Evolutionary conservation across 2,113 vertebrate genomes (phyloP).

Genomic region (Chunga burmeisteri): DNA sequence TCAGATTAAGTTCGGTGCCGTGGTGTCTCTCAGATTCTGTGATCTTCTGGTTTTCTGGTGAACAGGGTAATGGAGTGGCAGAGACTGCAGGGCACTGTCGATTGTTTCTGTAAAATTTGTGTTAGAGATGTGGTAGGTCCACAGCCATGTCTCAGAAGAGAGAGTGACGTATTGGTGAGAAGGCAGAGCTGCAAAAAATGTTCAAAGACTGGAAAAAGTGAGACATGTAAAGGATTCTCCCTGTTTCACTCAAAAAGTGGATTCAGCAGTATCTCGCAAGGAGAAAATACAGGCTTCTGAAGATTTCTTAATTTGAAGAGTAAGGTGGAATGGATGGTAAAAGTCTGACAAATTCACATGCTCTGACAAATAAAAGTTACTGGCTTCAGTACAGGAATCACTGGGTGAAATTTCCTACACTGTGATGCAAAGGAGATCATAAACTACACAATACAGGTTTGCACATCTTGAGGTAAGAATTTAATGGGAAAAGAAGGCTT

Average conservation of each 20-base stretch:
- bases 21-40: neutral
- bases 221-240: neutral
- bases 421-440: neutral
- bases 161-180: neutral
- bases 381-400: neutral
- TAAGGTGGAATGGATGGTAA: neutral
- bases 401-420: neutral
- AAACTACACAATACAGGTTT: neutral
- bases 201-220: neutral
- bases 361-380: neutral
- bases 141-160: neutral
- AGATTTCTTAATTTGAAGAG: neutral
- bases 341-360: neutral
- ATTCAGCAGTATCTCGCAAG: neutral
- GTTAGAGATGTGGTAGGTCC: neutral
- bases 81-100: neutral
- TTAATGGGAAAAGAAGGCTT: neutral
- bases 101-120: neutral
- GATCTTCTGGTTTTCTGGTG: neutral
- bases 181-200: neutral
- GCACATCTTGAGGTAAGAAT: neutral
- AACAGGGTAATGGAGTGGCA: neutral
- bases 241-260: neutral
- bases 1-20: rapidly evolving
- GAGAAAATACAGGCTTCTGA: neutral